Evolutionary conservation across 2,113 vertebrate genomes (phyloP).

Genomic region (Coracopsis vasa): DNA sequence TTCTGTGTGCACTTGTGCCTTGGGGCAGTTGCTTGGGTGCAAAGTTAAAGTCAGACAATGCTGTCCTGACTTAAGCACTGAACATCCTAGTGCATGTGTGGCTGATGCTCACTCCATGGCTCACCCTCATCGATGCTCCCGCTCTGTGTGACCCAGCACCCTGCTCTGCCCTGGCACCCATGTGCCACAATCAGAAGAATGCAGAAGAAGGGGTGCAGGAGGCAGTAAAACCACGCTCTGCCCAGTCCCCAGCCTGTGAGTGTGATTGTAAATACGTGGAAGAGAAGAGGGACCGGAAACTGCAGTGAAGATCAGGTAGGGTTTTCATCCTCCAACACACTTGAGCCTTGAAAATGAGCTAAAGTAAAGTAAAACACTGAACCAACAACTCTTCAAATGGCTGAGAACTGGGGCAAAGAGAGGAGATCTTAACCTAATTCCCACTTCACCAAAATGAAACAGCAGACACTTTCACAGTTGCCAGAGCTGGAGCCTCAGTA

Average conservation of each 20-base stretch:
- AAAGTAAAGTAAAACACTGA: slow-evolving; percentile 13
- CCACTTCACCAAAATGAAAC: background rate
- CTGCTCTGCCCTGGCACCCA: background rate
- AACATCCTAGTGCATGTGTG: no score
- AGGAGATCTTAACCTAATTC: background rate
- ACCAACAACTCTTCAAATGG: background rate
- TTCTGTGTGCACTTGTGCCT: background rate
- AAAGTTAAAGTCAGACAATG: background rate
- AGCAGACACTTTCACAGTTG: slow-evolving; percentile 6
- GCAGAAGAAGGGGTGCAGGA: background rate
- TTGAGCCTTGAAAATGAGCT: background rate
- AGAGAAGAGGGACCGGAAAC: background rate
- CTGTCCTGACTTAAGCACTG: background rate
- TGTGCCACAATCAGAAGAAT: background rate
- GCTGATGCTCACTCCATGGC: background rate
- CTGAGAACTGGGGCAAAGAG: background rate
- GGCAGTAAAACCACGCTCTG: background rate
- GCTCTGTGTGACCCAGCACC: background rate
- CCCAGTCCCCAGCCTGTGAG: background rate
- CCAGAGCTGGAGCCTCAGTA: background rate
- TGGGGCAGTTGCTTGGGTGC: background rate
- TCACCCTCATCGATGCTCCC: background rate
- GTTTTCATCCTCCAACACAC: background rate
- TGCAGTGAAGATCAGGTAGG: accelerated
- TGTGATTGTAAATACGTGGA: background rate